A percentile compares a stretch with the other conserved stretches of the same genome.
These are phyloP conservation scores for Octopus sinensis DNA, from an alignment of 1,140 invertebrate species.

Conservation along the genomic window DNA sequence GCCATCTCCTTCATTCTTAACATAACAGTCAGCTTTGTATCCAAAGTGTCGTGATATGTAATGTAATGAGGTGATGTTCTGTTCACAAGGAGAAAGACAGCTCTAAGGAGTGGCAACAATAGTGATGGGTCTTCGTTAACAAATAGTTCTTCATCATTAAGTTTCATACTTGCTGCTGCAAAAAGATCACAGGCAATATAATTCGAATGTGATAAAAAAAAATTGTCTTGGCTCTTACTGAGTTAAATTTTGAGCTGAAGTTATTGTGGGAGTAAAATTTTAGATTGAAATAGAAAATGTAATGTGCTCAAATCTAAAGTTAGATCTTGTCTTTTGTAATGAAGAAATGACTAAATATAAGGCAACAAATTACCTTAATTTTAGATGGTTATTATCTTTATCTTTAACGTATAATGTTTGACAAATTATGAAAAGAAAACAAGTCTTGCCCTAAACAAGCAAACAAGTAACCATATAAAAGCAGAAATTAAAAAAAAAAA, in stretches of 20 bases:
- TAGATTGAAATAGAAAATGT: too few species aligned
- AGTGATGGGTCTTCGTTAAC: constrained; percentile 1
- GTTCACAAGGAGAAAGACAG: too few species aligned
- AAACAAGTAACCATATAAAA: not conserved
- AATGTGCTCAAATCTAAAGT: too few species aligned
- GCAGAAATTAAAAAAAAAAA: not conserved
- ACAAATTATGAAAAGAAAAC: not conserved
- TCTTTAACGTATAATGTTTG: not conserved
- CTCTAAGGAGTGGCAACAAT: too few species aligned
- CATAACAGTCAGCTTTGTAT: too few species aligned
- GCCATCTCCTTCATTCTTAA: too few species aligned
- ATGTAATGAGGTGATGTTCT: too few species aligned
- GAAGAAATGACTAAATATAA: not conserved
- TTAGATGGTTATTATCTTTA: not conserved
- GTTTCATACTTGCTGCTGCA: constrained; percentile 9
- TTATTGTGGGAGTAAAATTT: too few species aligned
- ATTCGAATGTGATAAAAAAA: not conserved
- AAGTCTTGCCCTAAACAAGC: not conserved
- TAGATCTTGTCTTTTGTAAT: too few species aligned
- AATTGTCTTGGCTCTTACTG: too few species aligned
- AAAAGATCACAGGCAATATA: constrained; percentile 9
- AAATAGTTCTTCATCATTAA: constrained; percentile 6
- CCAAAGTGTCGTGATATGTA: too few species aligned
- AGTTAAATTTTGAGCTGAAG: too few species aligned
- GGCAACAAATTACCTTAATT: constrained; percentile 1